phyloP scores from a whole-genome alignment of 2,797 vertebrate genomes.

The Tympanoctomys barrerae region DNA sequence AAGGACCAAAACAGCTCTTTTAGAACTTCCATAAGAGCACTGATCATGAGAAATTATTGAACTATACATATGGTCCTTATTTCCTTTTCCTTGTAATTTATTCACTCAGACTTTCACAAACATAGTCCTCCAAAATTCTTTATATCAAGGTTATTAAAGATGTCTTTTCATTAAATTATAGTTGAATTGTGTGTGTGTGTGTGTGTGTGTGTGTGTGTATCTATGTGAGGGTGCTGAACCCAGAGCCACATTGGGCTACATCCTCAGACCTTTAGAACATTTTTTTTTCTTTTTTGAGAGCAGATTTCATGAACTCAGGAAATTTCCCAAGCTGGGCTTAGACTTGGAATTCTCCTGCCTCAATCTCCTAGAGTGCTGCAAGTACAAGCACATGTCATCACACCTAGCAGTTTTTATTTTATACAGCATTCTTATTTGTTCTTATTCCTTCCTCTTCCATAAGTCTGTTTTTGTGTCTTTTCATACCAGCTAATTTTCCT shows the following conservation, averaged over 20 bases:
- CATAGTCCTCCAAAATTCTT: neutral
- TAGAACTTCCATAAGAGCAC: neutral
- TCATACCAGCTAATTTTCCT: neutral
- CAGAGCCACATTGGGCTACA: neutral
- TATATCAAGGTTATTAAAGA: slow-evolving; percentile 5
- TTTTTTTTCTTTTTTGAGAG: neutral
- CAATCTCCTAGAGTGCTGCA: neutral
- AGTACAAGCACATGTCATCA: neutral
- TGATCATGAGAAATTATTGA: neutral
- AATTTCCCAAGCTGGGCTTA: neutral
- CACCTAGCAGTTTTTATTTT: neutral
- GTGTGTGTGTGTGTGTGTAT: too few species aligned
- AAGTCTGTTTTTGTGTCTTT: slow-evolving; percentile 31
- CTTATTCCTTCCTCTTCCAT: neutral
- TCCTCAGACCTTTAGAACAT: neutral
- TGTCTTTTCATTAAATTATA: neutral
- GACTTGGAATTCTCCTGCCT: neutral
- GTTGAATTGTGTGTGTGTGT: neutral
- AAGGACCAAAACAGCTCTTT: neutral
- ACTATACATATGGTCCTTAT: neutral
- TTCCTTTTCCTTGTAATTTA: slow-evolving; percentile 6
- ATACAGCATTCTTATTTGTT: neutral
- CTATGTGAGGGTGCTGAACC: neutral
- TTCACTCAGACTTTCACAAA: neutral
- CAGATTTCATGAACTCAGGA: neutral